phyloP scores from a whole-genome alignment of 2,113 vertebrate genomes.

The Callionymus lyra region DNA sequence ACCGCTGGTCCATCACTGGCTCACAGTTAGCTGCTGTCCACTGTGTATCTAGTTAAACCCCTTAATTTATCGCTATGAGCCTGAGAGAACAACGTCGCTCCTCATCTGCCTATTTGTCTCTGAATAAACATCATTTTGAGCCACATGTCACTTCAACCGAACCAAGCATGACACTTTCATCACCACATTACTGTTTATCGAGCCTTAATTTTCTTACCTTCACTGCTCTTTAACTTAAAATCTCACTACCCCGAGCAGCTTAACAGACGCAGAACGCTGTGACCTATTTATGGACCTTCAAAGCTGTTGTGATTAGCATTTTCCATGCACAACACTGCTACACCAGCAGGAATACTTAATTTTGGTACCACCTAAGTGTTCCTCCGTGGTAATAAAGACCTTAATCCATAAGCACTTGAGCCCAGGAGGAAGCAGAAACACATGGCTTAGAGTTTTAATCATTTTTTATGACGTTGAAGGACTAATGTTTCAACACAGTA shows the following conservation, averaged over 20 bases:
- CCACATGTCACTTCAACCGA: background rate
- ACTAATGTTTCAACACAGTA: conserved; percentile 19
- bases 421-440: conserved; percentile 14
- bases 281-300: conserved; percentile 45
- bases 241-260: conserved; percentile 32
- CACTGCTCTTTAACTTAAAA: conserved; percentile 15
- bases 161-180: background rate
- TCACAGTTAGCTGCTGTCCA: conserved; percentile 50
- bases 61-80: conserved; percentile 56
- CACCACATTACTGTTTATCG: background rate
- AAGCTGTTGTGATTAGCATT: conserved; percentile 47
- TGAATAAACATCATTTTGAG: background rate
- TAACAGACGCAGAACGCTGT: conserved; percentile 39
- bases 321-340: conserved; percentile 28
- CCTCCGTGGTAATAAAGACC: conserved; percentile 6
- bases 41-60: conserved; percentile 31
- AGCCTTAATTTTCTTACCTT: conserved; percentile 9
- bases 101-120: conserved; percentile 63
- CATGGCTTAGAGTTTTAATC: conserved; percentile 24
- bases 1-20: conserved; percentile 30
- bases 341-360: conserved; percentile 23
- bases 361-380: conserved; percentile 19
- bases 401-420: conserved; percentile 6
- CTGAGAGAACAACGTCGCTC: conserved; percentile 58
- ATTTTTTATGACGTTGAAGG: too few species aligned